Base-by-base conservation (phyloP, 1,140 invertebrate species). In the Lordiphosa stackelbergi region DNA sequence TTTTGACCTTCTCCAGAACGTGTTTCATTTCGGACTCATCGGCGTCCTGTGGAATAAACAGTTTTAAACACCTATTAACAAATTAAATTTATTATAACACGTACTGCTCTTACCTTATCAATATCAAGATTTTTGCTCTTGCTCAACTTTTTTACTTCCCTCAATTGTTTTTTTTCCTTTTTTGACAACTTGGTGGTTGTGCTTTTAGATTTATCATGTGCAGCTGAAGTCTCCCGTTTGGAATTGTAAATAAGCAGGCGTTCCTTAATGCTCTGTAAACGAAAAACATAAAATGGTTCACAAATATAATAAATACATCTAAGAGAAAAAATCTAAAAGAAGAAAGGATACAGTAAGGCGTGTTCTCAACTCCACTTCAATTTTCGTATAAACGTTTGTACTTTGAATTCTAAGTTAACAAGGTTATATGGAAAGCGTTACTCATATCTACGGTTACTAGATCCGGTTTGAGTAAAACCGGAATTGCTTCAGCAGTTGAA, bases 231-330 rank as follows among this genome's bases (percentile, higher is more conserved):
- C n/a, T 62, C 61, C 8, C 61, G 61, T 35, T 64, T 57, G 0
- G 61, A 42, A 62, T 64, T 64, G 24, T 64, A 64, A 9, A 36
- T 40, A 16, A 52, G 54, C 0, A 69, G 49, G 5, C 64, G 45
- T 8, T 69, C 38, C 51, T 69, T 68, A 35, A 69, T 69, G 35
- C 66, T 69, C 55, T 58, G 40, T 16, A n/a, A 36, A 43, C 35
- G n/a, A 4, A n/a, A 45, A 13, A 11, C 16, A 9, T 45, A 45
- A 45, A 12, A 13, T 41, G 2, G 19, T 19, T 19, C 3, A 19
- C 2, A 19, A 2, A 19, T 19, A 19, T 19, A 19, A 19, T 19
- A 19, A 4, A 19, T 19, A 19, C 19, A 19, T 19, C 19, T 19
- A 16, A 16, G 19, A 19, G 19, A 19, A 19, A 19, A n/a, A n/a